A percentile compares a stretch with the other conserved stretches of the same genome.
phyloP scores from a whole-genome alignment of 2,888 invertebrate species.

The Charanyca ferruginea region DNA sequence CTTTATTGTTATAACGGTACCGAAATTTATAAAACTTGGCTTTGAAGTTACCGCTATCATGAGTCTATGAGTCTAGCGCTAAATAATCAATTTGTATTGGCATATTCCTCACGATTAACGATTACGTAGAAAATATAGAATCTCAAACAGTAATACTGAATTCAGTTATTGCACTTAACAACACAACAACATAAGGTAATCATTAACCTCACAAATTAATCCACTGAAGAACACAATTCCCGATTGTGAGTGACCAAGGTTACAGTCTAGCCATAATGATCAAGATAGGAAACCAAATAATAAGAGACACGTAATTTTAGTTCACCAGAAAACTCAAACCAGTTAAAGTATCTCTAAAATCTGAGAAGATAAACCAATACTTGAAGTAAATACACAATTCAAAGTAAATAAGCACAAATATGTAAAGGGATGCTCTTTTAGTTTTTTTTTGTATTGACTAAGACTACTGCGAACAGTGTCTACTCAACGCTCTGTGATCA shows the following conservation, averaged over 20 bases:
- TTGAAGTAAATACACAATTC: no score
- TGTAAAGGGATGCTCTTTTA: no score
- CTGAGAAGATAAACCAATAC: background rate
- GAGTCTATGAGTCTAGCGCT: background rate
- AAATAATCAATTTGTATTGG: background rate
- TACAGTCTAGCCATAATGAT: background rate
- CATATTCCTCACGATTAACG: background rate
- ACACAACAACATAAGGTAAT: background rate
- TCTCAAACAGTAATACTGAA: background rate
- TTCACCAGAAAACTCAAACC: background rate
- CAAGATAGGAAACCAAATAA: background rate
- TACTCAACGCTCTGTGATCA: background rate
- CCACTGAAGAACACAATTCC: slow-evolving; percentile 5
- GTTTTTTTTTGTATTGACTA: no score
- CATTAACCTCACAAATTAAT: background rate
- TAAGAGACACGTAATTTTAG: background rate
- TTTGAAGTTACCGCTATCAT: background rate
- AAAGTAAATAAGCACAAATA: no score
- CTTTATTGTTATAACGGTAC: slow-evolving; percentile 12
- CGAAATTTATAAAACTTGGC: background rate
- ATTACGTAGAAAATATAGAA: background rate
- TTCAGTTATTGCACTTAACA: background rate
- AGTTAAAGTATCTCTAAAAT: background rate
- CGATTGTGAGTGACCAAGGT: slow-evolving; percentile 18
- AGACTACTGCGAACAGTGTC: background rate